Evolutionary conservation across 2,888 invertebrate species (phyloP), one percentile per base, ranked within the genome.

Genomic region (Dryobota labecula): DNA sequence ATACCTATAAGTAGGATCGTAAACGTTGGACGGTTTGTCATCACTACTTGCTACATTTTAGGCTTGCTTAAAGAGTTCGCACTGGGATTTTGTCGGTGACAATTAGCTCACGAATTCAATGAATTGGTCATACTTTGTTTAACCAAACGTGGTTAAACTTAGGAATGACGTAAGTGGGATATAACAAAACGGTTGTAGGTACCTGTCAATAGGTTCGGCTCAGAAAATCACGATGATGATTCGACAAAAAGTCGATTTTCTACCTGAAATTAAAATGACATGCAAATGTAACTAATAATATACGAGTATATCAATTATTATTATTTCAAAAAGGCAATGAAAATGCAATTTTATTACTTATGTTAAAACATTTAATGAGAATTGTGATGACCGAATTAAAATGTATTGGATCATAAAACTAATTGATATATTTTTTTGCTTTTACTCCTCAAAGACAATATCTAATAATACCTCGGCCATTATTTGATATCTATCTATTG

Each of bases 31-130:
- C 13, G 0, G 4, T 45, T 63, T 60, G n/a, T 49, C 41, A 36
- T 63, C n/a, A 73, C 13, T 7, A 56, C 53, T 60, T 27, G 38
- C 15, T 20, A 68, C 8, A 27, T 36, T 61, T 33, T 20, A 47
- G 13, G 0, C 13, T 36, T 49, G 20, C 36, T 58, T 8, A 2
- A 43, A 57, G n/a, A 47, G 33, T 63, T 51, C 15, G 36, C 15
- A 24, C 24, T 43, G 64, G 70, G 33, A 45, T 53, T 75, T 83
- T 66, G 41, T 65, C 24, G 51, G 56, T 67, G 63, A 76, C 72
- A 76, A 65, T 82, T 70, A 57, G 43, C 66, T 64, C 30, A 53
- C 57, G 33, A 84, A 77, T 77, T 74, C 82, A 53, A 47, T 56
- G 70, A 71, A 81, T 20, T 70, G 33, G 36, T 65, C 45, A 45